Evolutionary conservation across 1,140 invertebrate species (phyloP).

Genomic region (Heliconius melpomene): DNA sequence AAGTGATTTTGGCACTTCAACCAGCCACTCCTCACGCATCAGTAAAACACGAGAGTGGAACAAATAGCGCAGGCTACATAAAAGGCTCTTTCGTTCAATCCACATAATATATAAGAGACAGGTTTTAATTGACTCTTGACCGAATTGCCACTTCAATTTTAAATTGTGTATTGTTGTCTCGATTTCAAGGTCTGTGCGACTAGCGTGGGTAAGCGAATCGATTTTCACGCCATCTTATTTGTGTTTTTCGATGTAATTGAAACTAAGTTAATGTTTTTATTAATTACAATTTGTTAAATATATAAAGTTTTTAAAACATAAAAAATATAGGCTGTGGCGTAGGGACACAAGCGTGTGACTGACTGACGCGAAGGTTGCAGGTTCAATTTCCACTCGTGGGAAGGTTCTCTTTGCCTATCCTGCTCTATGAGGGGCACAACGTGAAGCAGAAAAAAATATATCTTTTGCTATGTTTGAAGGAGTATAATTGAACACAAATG

Average conservation of each 20-base stretch:
- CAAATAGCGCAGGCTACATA: conserved; percentile 21
- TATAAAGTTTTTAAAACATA: not conserved
- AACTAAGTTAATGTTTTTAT: not conserved
- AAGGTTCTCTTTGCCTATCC: too few species aligned
- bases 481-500: not conserved
- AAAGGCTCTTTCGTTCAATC: conserved; percentile 31
- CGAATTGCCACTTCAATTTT: conserved; percentile 41
- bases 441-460: too few species aligned
- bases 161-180: conserved; percentile 44
- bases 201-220: conserved; percentile 24
- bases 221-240: conserved; percentile 15
- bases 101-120: conserved; percentile 21
- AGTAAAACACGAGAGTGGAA: conserved; percentile 16
- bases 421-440: too few species aligned
- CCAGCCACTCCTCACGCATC: not conserved
- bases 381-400: too few species aligned
- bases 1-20: conserved; percentile 22
- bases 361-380: too few species aligned
- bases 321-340: too few species aligned
- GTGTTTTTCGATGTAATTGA: not conserved
- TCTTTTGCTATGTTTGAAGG: not conserved
- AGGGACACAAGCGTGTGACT: too few species aligned
- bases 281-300: not conserved
- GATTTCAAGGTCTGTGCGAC: conserved; percentile 39
- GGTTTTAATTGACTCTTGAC: conserved; percentile 44